These are phyloP conservation scores for Spilogale gracilis DNA, from an alignment of 2,113 vertebrate species.

Conservation along the genomic window DNA sequence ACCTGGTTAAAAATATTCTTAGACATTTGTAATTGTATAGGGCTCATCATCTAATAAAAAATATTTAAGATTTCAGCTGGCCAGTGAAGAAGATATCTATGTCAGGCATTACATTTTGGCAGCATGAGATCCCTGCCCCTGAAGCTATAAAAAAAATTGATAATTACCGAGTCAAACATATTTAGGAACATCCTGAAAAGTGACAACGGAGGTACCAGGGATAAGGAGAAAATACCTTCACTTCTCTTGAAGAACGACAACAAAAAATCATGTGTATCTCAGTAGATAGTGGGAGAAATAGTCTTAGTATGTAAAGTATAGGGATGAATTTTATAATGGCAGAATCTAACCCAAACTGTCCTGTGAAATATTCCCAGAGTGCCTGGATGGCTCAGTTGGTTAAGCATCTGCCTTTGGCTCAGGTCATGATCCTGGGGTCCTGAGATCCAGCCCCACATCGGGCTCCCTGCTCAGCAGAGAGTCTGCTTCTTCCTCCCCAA, in stretches of 20 bases:
- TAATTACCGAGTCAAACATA: not conserved
- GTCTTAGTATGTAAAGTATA: not conserved
- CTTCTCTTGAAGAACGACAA: not conserved
- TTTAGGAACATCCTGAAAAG: constrained; percentile 1
- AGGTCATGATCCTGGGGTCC: too few relatives aligned
- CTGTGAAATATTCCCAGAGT: not conserved
- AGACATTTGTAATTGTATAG: not conserved
- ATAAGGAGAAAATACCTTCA: not conserved
- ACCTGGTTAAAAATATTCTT: not conserved
- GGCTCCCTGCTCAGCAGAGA: too few relatives aligned
- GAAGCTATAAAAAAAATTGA: not conserved
- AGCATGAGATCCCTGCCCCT: not conserved
- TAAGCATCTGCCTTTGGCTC: too few relatives aligned
- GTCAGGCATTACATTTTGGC: not conserved
- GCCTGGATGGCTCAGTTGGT: too few relatives aligned
- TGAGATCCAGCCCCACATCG: too few relatives aligned
- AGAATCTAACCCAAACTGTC: not conserved
- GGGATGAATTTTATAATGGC: not conserved
- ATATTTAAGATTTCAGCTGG: not conserved
- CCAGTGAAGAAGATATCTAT: not conserved
- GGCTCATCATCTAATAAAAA: not conserved
- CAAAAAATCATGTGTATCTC: not conserved
- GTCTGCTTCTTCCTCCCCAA: too few relatives aligned
- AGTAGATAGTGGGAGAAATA: not conserved
- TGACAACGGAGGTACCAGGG: not conserved